Base-by-base conservation (phyloP, 2,888 invertebrate species). In the Caenorhabditis wallacei region DNA sequence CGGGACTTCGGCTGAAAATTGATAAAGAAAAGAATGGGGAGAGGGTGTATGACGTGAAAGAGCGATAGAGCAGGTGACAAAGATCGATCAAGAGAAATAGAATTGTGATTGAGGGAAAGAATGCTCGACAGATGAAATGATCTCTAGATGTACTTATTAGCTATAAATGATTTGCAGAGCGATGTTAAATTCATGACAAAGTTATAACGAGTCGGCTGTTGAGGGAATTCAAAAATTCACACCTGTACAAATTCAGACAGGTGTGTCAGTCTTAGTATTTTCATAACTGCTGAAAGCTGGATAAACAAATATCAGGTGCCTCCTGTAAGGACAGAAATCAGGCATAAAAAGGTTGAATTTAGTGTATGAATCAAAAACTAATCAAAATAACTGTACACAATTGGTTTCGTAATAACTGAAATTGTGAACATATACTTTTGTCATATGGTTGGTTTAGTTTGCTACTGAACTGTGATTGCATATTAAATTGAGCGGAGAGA, bases 1-100 rank as follows among this genome's bases (percentile, higher is more conserved):
- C 35, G 69, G 51, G 46, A 46, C 69, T 61, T 69, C 78, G 13
- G 78, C 78, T 78, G 78, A 61, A 76, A 76, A 75, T 68, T 40
- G 48, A 40, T 68, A 30, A 18, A 24, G 30, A n/a, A 30, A 11
- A 16, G 20, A 16, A 43, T 13, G 16, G 53, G 20, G 26, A 22
- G 63, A 16, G 30, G 26, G 10, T 43, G 35, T 48, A 20, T 8
- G 37, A 24, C 20, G 13, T 46, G 10, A 40, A 37, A 16, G 22
- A 48, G 48, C 22, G 10, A 20, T 46, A 24, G n/a, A 24, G 37
- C 54, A 40, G 68, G 53, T 54, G 68, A 22, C 16, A 24, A 20
- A 4, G 40, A 48, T 48, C n/a, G 46, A 48, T 48, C 46, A 7
- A 18, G 18, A 18, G 46, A 43, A 13, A 7, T 43, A 3, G 43